Conservation (phyloP, 2,797 vertebrate genomes). For the Loriculus beryllinus region DNA sequence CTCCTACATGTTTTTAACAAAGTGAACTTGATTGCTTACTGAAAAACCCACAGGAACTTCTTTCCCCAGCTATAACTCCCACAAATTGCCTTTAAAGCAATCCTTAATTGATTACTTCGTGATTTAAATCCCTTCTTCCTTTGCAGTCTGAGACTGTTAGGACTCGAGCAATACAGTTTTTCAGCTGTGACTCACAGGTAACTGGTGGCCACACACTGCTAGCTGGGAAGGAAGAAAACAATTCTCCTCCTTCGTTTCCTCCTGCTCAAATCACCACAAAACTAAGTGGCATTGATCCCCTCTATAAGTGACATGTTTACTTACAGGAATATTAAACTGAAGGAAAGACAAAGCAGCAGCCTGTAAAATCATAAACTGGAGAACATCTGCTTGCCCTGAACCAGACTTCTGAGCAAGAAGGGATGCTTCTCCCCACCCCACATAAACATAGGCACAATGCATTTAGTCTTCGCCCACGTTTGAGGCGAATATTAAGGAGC, state of each 20-base stretch:
- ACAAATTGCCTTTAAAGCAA: background rate
- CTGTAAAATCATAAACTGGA: background rate
- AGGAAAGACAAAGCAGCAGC: background rate
- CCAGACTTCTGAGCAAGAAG: background rate
- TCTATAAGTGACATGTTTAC: background rate
- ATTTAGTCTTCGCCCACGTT: background rate
- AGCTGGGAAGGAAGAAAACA: background rate
- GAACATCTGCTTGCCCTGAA: background rate
- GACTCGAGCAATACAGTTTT: background rate
- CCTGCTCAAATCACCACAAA: background rate
- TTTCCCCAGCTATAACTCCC: background rate
- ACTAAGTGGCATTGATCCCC: background rate
- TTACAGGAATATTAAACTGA: background rate
- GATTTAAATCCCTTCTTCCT: background rate
- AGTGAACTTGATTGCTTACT: background rate
- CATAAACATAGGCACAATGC: rapidly evolving
- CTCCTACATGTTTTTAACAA: background rate
- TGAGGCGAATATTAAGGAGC: background rate
- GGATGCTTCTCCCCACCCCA: background rate
- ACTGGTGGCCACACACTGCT: background rate
- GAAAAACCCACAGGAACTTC: background rate
- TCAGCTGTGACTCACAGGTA: background rate
- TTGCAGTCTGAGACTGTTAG: background rate
- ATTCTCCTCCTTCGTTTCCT: background rate
- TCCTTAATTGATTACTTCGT: background rate